These are phyloP conservation scores for Chromis chromis DNA, from an alignment of 2,797 vertebrate genomes.

Conservation along the genomic window DNA sequence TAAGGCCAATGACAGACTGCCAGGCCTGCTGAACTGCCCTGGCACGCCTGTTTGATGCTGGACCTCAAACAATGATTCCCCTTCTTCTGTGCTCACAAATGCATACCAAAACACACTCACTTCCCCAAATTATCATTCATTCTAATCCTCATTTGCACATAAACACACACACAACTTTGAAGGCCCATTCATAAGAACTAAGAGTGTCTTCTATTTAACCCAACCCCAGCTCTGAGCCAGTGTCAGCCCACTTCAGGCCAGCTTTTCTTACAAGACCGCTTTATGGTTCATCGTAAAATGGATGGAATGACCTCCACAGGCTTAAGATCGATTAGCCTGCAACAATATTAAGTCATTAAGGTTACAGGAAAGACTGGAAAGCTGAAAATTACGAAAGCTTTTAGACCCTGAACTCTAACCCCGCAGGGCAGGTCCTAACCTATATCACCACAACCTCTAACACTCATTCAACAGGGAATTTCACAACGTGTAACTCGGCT, in stretches of 20 bases:
- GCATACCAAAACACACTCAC: conserved; percentile 31
- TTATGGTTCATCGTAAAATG: background rate
- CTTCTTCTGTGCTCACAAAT: conserved; percentile 58
- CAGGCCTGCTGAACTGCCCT: conserved; percentile 57
- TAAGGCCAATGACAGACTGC: conserved; percentile 52
- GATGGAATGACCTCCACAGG: background rate
- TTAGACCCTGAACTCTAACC: conserved; percentile 17
- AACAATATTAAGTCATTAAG: conserved; percentile 2
- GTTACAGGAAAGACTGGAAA: background rate
- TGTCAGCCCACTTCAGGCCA: background rate
- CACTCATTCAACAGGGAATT: background rate
- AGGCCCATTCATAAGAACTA: conserved; percentile 21
- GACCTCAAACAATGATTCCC: conserved; percentile 62
- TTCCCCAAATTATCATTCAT: conserved; percentile 52
- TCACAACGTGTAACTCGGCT: background rate
- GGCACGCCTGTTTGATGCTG: conserved; percentile 49
- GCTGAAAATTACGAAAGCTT: background rate
- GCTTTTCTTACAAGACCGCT: too few relatives aligned
- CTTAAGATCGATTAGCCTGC: conserved; percentile 15
- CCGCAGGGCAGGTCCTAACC: background rate
- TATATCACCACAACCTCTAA: conserved; percentile 2
- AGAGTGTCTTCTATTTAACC: conserved; percentile 23
- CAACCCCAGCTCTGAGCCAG: background rate
- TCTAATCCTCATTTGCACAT: conserved; percentile 13
- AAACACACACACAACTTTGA: conserved; percentile 5